These are phyloP conservation scores for Ceyx erithaca DNA, from an alignment of 2,797 vertebrate species.

Conservation along the genomic window DNA sequence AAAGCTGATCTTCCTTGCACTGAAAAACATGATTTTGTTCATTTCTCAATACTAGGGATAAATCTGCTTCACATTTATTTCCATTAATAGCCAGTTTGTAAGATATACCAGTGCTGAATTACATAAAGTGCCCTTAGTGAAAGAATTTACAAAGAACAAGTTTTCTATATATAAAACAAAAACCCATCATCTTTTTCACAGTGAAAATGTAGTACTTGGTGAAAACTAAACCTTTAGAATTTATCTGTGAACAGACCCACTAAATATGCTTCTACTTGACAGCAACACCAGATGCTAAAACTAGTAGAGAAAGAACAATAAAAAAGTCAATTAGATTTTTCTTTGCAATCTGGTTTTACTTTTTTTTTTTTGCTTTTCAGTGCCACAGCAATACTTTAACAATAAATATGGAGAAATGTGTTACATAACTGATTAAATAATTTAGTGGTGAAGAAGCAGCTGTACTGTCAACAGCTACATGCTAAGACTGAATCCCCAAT, in stretches of 20 bases:
- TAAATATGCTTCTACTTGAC: background rate
- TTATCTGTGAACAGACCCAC: background rate
- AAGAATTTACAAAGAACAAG: background rate
- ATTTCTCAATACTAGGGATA: background rate
- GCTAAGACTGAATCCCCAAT: background rate
- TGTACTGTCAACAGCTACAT: background rate
- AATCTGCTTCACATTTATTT: background rate
- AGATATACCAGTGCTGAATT: background rate
- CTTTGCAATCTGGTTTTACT: background rate
- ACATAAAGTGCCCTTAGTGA: background rate
- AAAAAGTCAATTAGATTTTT: fast-evolving
- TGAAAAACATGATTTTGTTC: fast-evolving
- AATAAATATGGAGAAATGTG: background rate
- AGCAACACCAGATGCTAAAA: background rate
- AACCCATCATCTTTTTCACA: fast-evolving
- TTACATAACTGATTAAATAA: background rate
- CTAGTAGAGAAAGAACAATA: background rate
- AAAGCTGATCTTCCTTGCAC: background rate
- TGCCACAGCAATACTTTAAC: background rate
- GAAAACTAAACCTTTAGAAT: background rate
- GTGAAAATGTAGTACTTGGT: background rate
- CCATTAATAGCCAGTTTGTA: background rate
- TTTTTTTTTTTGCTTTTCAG: background rate
- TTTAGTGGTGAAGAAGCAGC: background rate
- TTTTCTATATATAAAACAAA: background rate